A percentile compares a stretch with the other conserved stretches of the same genome.
Evolutionary conservation across 2,888 invertebrate genomes (phyloP).

Genomic region (Abrostola triplasia): DNA sequence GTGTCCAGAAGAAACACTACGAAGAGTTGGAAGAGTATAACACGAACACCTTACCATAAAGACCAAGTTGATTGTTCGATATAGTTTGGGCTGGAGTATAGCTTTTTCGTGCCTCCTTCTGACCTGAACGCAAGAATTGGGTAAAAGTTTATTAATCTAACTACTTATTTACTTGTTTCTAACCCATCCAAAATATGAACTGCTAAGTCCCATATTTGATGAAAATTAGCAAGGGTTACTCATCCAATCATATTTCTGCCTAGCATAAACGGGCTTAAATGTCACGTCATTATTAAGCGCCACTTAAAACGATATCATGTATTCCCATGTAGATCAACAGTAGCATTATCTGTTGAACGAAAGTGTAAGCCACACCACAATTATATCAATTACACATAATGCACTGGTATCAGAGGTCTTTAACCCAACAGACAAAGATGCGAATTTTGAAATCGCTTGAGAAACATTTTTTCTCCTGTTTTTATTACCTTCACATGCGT

Average conservation of each 20-base stretch:
- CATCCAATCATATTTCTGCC: constrained; percentile 1
- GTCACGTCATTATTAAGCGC: background rate
- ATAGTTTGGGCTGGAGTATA: background rate
- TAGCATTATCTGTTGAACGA: constrained; percentile 26
- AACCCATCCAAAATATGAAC: no score
- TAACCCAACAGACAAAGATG: constrained; percentile 51
- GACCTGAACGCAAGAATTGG: background rate
- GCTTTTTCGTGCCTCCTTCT: background rate
- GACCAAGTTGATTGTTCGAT: background rate
- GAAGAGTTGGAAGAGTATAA: background rate
- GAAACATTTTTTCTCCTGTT: constrained; percentile 45
- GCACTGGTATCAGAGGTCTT: constrained; percentile 37
- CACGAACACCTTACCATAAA: background rate
- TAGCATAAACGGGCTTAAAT: background rate
- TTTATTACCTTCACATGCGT: constrained; percentile 39
- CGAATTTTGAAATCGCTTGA: constrained; percentile 59
- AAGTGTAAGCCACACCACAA: constrained; percentile 32
- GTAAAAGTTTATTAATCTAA: background rate
- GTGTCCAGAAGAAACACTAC: no score
- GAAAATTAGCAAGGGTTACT: no score
- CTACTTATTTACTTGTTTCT: background rate
- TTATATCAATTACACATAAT: constrained; percentile 40
- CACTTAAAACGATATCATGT: background rate
- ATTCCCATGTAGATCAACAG: constrained; percentile 26
- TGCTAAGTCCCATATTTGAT: no score